These are phyloP conservation scores for Nomada flava DNA, from an alignment of 2,888 invertebrate species.

Conservation along the genomic window DNA sequence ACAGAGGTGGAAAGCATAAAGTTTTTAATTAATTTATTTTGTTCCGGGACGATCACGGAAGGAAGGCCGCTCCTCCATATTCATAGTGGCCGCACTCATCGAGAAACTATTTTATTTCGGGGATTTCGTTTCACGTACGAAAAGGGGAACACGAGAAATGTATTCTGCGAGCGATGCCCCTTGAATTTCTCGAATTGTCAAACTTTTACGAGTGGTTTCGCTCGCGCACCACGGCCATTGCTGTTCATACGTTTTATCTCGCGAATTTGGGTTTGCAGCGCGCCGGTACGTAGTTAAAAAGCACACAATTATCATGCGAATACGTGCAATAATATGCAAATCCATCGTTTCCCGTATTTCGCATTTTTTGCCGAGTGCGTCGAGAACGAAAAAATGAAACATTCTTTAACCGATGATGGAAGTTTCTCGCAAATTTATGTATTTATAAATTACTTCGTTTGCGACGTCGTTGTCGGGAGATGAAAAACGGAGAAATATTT, in stretches of 20 bases:
- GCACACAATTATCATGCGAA: conserved; percentile 52
- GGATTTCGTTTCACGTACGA: conserved; percentile 41
- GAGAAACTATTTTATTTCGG: conserved; percentile 49
- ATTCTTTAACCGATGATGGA: not conserved
- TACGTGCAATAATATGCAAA: conserved; percentile 44
- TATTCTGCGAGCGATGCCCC: conserved; percentile 24
- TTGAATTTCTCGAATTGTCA: conserved; percentile 59
- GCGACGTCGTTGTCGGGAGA: no score
- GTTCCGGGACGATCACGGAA: conserved; percentile 8
- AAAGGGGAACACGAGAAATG: conserved; percentile 34
- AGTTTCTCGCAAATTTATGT: not conserved
- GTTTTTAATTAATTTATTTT: conserved; percentile 52
- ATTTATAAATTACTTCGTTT: no score
- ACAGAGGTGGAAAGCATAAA: not conserved
- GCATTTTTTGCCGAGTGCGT: conserved; percentile 1
- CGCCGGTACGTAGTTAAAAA: conserved; percentile 27
- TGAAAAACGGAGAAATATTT: no score
- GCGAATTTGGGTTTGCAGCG: conserved; percentile 39
- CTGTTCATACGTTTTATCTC: conserved; percentile 25
- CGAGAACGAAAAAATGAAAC: conserved; percentile 1
- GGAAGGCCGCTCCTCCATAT: conserved; percentile 24
- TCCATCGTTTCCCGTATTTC: conserved; percentile 28
- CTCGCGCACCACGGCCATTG: not conserved
- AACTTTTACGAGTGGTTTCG: conserved; percentile 50
- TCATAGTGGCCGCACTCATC: conserved; percentile 34